phyloP scores from a whole-genome alignment of 2,113 vertebrate genomes.

The Sinocyclocheilus rhinocerous region DNA sequence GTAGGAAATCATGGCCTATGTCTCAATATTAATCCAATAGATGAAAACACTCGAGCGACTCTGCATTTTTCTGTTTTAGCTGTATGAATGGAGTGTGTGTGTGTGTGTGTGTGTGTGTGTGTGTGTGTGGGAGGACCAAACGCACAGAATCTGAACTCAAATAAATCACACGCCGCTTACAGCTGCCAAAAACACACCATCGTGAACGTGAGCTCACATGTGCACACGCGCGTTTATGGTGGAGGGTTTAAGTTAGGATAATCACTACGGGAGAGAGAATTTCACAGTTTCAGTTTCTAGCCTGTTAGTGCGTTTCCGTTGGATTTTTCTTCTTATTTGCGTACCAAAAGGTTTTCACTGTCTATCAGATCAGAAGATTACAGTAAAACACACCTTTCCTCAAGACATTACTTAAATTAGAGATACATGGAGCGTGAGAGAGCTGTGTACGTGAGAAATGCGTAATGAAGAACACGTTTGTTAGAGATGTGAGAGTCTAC shows the following conservation, averaged over 20 bases:
- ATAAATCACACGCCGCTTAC: neutral
- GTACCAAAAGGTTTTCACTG: neutral
- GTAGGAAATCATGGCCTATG: conserved; percentile 35
- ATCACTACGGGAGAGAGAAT: conserved; percentile 1
- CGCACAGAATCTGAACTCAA: neutral
- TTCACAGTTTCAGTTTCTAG: neutral
- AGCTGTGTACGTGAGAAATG: conserved; percentile 8
- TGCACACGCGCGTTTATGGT: neutral
- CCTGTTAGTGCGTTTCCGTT: neutral
- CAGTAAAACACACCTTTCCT: neutral
- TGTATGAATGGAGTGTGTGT: conserved; percentile 16
- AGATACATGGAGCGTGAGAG: neutral
- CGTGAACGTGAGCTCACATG: neutral
- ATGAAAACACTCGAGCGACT: conserved; percentile 5
- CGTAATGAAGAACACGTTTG: conserved; percentile 6
- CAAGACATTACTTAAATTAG: conserved; percentile 15
- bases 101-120: neutral
- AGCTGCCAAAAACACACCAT: conserved; percentile 20
- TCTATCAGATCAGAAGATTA: conserved; percentile 18
- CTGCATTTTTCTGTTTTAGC: conserved; percentile 37
- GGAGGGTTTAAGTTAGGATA: neutral
- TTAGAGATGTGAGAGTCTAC: neutral
- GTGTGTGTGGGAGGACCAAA: neutral
- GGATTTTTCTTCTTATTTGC: conserved; percentile 3
- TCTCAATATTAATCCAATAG: conserved; percentile 31